Evolutionary conservation across 2,113 vertebrate species (phyloP).

Genomic region (Cavia aperea): DNA sequence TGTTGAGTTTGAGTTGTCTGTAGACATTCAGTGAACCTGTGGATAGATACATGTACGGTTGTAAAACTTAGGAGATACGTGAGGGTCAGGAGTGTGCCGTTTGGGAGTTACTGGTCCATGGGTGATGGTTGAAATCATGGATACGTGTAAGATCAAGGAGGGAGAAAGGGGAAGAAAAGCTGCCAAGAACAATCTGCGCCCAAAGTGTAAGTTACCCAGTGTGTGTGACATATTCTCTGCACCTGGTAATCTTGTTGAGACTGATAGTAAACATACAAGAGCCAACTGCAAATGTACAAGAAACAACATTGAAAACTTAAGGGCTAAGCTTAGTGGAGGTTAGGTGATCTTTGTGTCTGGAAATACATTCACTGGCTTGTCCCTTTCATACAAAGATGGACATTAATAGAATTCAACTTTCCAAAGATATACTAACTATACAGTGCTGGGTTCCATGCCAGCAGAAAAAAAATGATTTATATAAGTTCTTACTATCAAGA

Average conservation of each 20-base stretch:
- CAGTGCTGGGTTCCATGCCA: background rate
- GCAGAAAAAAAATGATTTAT: constrained; percentile 14
- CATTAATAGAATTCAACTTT: background rate
- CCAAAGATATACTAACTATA: constrained; percentile 6
- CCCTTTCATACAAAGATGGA: background rate
- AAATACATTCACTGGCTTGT: background rate
- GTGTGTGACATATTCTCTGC: background rate
- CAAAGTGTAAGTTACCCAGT: background rate
- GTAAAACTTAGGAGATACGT: background rate
- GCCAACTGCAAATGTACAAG: background rate
- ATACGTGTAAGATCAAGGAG: background rate
- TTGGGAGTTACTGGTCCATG: background rate
- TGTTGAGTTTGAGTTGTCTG: background rate
- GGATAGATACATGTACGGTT: background rate
- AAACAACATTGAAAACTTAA: background rate
- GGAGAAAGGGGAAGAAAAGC: background rate
- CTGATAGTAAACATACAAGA: background rate
- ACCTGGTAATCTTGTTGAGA: background rate
- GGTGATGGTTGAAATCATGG: background rate
- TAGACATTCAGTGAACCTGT: background rate
- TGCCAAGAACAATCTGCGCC: background rate
- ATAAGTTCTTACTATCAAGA: constrained; percentile 1
- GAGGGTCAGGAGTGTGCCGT: background rate
- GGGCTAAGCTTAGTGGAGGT: background rate
- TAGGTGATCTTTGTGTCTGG: background rate